Evolutionary conservation across 2,113 vertebrate species (phyloP).

Genomic region (Phalacrocorax pelagicus): DNA sequence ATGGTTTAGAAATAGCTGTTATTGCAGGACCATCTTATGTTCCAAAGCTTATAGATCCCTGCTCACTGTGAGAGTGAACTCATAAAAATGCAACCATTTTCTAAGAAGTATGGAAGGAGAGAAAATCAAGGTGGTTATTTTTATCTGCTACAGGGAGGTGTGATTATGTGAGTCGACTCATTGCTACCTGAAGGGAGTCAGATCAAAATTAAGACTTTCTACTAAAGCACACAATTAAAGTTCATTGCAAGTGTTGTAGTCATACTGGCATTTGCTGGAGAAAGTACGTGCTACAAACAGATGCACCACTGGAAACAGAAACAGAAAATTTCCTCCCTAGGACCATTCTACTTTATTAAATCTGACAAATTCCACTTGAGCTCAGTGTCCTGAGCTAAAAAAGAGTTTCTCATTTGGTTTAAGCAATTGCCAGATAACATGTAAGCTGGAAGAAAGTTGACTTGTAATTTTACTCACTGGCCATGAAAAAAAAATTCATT

Average conservation of each 20-base stretch:
- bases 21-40: conserved; percentile 59
- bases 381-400: conserved; percentile 36
- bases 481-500: neutral
- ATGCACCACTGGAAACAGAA: conserved; percentile 66
- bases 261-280: conserved; percentile 55
- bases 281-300: conserved; percentile 62
- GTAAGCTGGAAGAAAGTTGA: conserved; percentile 26
- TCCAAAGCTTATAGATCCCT: conserved; percentile 49
- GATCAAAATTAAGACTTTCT: conserved; percentile 75
- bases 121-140: conserved; percentile 66
- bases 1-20: conserved; percentile 67
- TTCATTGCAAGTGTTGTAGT: conserved; percentile 58
- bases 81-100: conserved; percentile 48
- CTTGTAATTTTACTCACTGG: conserved; percentile 34
- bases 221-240: conserved; percentile 74
- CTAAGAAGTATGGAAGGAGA: neutral
- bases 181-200: conserved; percentile 75
- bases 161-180: conserved; percentile 70
- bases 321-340: conserved; percentile 51
- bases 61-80: conserved; percentile 32
- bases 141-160: conserved; percentile 62
- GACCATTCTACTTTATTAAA: conserved; percentile 62
- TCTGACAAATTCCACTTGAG: conserved; percentile 62
- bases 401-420: conserved; percentile 52
- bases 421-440: neutral